A percentile compares a stretch with the other conserved stretches of the same genome.
Conservation (phyloP, 2,888 invertebrate genomes). For the Tortrix viridana region DNA sequence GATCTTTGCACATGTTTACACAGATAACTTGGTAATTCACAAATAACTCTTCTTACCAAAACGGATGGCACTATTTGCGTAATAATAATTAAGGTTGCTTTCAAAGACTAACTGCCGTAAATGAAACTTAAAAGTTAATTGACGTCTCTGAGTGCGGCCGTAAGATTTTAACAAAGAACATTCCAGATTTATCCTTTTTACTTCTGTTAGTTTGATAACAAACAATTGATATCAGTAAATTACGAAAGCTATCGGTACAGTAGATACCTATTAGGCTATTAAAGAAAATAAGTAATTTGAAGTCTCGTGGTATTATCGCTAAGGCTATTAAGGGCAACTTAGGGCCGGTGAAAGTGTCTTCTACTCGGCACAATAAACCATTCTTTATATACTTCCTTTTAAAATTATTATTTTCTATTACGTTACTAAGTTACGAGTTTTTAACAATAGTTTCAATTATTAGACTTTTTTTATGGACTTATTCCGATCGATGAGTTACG, state of each 20-base stretch:
- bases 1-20: conserved; percentile 30
- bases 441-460: background rate
- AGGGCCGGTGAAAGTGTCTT: conserved; percentile 38
- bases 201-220: background rate
- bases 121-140: no score
- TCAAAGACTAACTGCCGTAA: no score
- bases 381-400: conserved; percentile 24
- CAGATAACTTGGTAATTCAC: conserved; percentile 23
- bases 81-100: no score
- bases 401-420: conserved; percentile 12
- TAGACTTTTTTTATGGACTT: background rate
- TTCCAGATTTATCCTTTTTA: background rate
- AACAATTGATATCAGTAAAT: background rate
- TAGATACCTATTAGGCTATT: conserved; percentile 21
- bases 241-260: background rate
- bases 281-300: conserved; percentile 21
- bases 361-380: conserved; percentile 14
- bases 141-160: no score
- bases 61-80: background rate
- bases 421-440: conserved; percentile 1
- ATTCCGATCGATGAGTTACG: no score
- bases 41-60: conserved; percentile 20
- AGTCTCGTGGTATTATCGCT: conserved; percentile 23
- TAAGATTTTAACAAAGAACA: background rate
- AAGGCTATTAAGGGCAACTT: conserved; percentile 37